Percentiles rank a stretch among this genome's conserved stretches.
Conservation (phyloP, 2,888 invertebrate genomes). For the Salpingus planirostris region DNA sequence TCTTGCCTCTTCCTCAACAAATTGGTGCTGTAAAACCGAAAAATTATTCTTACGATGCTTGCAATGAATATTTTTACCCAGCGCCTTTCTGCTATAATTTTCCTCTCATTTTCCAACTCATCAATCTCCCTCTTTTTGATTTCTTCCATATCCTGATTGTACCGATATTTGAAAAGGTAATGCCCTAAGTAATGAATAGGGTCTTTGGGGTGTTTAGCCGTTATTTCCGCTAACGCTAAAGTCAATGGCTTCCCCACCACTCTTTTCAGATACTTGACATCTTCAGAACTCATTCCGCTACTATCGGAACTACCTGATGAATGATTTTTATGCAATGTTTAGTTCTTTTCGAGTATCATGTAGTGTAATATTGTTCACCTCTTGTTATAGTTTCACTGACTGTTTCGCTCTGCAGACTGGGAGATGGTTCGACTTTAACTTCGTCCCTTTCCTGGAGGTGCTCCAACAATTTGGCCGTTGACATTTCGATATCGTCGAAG, state of each 20-base stretch:
- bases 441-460: too few species aligned
- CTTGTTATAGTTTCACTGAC: too few species aligned
- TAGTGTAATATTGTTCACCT: too few species aligned
- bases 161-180: slow-evolving; percentile 44
- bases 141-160: slow-evolving; percentile 38
- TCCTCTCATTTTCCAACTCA: slow-evolving; percentile 32
- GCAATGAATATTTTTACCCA: slow-evolving; percentile 22
- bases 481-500: background rate
- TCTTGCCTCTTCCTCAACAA: slow-evolving; percentile 35
- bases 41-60: slow-evolving; percentile 1
- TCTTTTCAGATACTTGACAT: slow-evolving; percentile 36
- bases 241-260: slow-evolving; percentile 37
- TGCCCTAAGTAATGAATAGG: slow-evolving; percentile 44
- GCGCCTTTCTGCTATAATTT: slow-evolving; percentile 30
- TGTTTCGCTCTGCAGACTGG: too few species aligned
- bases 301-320: background rate
- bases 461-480: too few species aligned
- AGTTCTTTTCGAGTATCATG: too few species aligned
- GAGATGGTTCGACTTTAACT: too few species aligned
- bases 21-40: slow-evolving; percentile 23
- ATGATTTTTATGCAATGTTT: too few species aligned
- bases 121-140: slow-evolving; percentile 31
- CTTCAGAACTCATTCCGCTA: slow-evolving; percentile 29
- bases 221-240: slow-evolving; percentile 42
- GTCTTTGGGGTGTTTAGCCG: slow-evolving; percentile 40